Evolutionary conservation across 2,113 vertebrate genomes (phyloP), one percentile per base, ranked within the genome.

Genomic region (Ageneiosus marmoratus): DNA sequence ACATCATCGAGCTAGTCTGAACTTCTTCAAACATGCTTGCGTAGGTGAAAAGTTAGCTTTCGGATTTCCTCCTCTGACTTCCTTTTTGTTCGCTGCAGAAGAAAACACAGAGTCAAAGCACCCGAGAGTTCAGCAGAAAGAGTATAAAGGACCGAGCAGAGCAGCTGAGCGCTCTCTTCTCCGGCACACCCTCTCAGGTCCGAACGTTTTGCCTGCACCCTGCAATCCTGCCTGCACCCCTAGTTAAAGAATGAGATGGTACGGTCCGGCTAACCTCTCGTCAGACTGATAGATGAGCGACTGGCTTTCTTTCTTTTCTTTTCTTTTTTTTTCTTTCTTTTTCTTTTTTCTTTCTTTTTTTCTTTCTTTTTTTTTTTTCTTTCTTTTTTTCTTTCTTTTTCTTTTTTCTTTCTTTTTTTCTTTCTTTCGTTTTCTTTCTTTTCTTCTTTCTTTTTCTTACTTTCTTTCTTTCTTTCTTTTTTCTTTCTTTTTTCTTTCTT

Each of bases 61-160:
- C 24, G 34, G 34, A 18, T 48, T 56, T 53, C 34, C 5, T 27
- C 0, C 18, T 76, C 1, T 48, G 1, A 16, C 16, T 24, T 27
- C 73, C 63, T 83, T 85, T 80, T 77, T 88, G 50, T 3, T 88
- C 41, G 32, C n/a, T 46, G 74, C 94, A 98, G 97, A 96, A 91
- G 88, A 95, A 94, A 91, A 91, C 90, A 69, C 93, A 95, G 90
- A 92, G 85, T 76, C 73, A 93, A 90, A 92, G 96, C 22, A 89
- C 95, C 89, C 94, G 93, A 90, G 96, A 96, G 37, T 97, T 97
- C 90, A 93, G 94, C 90, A 94, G 91, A 92, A 96, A 93, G 93
- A 98, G 95, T 84, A 96, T 98, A 90, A 97, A 96, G 87, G 96
- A 98, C 85, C 94, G 96, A 79, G 97, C 96, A 0, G 93, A 91